Evolutionary conservation across 2,113 vertebrate species (phyloP), one percentile per base, ranked within the genome.

Genomic region (Pundamilia nyererei): DNA sequence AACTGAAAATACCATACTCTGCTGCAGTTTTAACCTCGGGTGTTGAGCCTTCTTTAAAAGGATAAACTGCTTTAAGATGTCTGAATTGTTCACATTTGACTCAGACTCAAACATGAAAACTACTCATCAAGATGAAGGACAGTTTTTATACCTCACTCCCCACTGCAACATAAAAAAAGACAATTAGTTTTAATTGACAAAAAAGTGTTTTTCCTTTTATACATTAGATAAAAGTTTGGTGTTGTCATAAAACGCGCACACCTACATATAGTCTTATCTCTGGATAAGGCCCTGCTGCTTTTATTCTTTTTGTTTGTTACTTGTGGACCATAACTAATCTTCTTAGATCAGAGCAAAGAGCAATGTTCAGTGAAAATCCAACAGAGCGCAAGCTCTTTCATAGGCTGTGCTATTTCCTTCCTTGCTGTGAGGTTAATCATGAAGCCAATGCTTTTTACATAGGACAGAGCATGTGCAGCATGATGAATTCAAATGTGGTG

Each of bases 281-380:
- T 1, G 45, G 72, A 51, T 77, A 77, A 51, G 45, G 26, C 17
- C 17, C 72, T 77, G 26, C 17, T 51, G 17, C 6, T 77, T 33
- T 51, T 33, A n/a, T 51, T 51, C 45, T 13, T 86, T 86, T 49
- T 38, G 9, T 83, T 72, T 75, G 31, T 45, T 80, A 19, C 79
- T 60, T 45, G 31, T 62, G 88, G 55, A 84, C 58, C 14, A 17
- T 68, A 72, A 82, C 51, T 56, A 47, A 42, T 54, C 33, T 84
- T 58, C 87, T 55, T 82, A 83, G 65, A 70, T 89, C 80, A 79
- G 79, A 86, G 77, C 83, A 87, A 93, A 90, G 86, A 87, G 86
- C 85, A 86, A 72, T 80, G 72, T 77, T 77, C 68, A 89, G 60
- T 54, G 31, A 83, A 90, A 92, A 81, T 49, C 72, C 82, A 85